phyloP scores from a whole-genome alignment of 2,113 vertebrate species.

The Mormoops blainvillei region DNA sequence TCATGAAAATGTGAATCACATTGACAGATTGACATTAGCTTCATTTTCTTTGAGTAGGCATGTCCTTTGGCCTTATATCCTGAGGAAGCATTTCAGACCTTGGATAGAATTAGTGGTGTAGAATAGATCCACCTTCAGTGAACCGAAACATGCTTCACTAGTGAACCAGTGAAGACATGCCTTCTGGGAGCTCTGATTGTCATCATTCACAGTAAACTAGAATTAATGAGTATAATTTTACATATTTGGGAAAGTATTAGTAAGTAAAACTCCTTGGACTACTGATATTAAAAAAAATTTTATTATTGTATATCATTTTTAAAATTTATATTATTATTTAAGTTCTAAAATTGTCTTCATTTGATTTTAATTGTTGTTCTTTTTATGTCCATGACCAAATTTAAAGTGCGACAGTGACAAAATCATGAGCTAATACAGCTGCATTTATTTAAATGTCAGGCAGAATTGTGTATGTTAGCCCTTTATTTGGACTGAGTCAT shows the following conservation, averaged over 20 bases:
- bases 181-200: not conserved
- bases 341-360: not conserved
- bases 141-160: not conserved
- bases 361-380: constrained; percentile 25
- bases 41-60: not conserved
- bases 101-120: not conserved
- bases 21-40: not conserved
- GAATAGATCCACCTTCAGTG: not conserved
- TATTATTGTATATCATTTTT: not conserved
- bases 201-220: not conserved
- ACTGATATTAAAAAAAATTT: not conserved
- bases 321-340: not conserved
- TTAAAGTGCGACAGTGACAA: not conserved
- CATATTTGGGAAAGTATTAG: not conserved
- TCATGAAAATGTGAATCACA: not conserved
- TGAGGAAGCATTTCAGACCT: not conserved
- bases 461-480: not conserved
- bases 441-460: constrained; percentile 12
- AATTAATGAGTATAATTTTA: not conserved
- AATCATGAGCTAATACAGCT: not conserved
- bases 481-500: constrained; percentile 6
- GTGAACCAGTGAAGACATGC: not conserved
- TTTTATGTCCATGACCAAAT: not conserved
- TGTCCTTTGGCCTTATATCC: not conserved
- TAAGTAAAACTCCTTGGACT: constrained; percentile 2